A percentile compares a stretch with the other conserved stretches of the same genome.
phyloP scores from a whole-genome alignment of 2,797 vertebrate genomes.

The Sebastes glaucus region DNA sequence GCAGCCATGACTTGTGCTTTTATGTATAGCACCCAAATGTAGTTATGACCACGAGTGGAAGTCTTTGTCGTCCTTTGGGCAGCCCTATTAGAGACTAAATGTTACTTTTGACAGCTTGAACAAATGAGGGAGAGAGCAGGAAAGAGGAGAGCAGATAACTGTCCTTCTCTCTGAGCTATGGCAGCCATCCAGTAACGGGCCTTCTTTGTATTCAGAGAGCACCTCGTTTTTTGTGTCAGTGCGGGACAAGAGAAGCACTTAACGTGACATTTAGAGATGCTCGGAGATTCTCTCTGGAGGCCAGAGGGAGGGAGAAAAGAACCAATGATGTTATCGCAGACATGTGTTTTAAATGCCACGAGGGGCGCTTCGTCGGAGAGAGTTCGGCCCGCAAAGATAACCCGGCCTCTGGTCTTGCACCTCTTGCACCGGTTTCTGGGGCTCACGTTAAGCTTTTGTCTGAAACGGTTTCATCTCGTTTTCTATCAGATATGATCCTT shows the following conservation, averaged over 20 bases:
- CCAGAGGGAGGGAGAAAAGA: constrained; percentile 53
- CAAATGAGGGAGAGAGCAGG: constrained; percentile 50
- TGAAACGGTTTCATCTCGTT: constrained; percentile 67
- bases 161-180: constrained; percentile 54
- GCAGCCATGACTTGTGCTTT: constrained; percentile 4
- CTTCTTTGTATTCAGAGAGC: constrained; percentile 69
- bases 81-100: constrained; percentile 57
- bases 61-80: constrained; percentile 26
- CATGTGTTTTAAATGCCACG: constrained; percentile 80
- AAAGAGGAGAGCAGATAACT: constrained; percentile 35
- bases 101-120: constrained; percentile 62
- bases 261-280: constrained; percentile 81
- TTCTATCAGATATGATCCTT: constrained; percentile 70
- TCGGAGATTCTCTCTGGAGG: constrained; percentile 69
- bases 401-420: constrained; percentile 54
- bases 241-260: constrained; percentile 79
- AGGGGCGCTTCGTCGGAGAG: constrained; percentile 56
- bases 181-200: constrained; percentile 50
- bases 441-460: constrained; percentile 67
- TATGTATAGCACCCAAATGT: constrained; percentile 19
- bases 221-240: constrained; percentile 65
- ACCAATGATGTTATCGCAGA: constrained; percentile 74
- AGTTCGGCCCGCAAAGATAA: constrained; percentile 62
- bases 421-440: constrained; percentile 48
- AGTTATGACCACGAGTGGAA: constrained; percentile 11